phyloP scores from a whole-genome alignment of 2,888 invertebrate species.

The Latrodectus elegans region DNA sequence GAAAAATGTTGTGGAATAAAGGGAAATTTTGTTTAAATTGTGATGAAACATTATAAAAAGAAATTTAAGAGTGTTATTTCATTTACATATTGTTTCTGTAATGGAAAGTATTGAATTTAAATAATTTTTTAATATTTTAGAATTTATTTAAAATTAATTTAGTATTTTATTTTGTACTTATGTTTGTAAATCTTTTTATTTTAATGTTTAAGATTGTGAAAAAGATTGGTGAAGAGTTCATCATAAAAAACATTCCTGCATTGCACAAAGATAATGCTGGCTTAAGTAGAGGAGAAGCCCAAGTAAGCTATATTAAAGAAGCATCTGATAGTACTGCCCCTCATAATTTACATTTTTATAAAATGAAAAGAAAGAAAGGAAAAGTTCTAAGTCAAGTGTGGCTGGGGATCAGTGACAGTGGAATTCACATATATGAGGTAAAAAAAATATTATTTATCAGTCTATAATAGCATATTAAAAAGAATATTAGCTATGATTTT shows the following conservation, averaged over 20 bases:
- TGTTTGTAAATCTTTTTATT: too few relatives aligned
- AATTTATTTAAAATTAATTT: background rate
- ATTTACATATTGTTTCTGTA: too few relatives aligned
- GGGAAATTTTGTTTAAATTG: too few relatives aligned
- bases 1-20: too few relatives aligned
- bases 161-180: background rate
- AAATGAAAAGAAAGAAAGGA: conserved; percentile 83
- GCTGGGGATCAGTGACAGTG: conserved; percentile 93
- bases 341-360: conserved; percentile 90
- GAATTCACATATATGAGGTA: conserved; percentile 87
- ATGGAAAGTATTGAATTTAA: too few relatives aligned
- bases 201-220: conserved; percentile 75
- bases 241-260: conserved; percentile 80
- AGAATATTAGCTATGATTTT: too few relatives aligned
- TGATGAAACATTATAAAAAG: too few relatives aligned
- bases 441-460: background rate
- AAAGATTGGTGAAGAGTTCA: conserved; percentile 77
- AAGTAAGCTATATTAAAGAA: conserved; percentile 91
- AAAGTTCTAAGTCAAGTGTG: conserved; percentile 82
- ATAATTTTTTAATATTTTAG: background rate
- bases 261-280: conserved; percentile 89
- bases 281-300: conserved; percentile 86
- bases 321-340: conserved; percentile 88
- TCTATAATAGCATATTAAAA: background rate
- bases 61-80: too few relatives aligned